Evolutionary conservation across 2,888 invertebrate genomes (phyloP), one percentile per base, ranked within the genome.

Genomic region (Adineta ricciae): DNA sequence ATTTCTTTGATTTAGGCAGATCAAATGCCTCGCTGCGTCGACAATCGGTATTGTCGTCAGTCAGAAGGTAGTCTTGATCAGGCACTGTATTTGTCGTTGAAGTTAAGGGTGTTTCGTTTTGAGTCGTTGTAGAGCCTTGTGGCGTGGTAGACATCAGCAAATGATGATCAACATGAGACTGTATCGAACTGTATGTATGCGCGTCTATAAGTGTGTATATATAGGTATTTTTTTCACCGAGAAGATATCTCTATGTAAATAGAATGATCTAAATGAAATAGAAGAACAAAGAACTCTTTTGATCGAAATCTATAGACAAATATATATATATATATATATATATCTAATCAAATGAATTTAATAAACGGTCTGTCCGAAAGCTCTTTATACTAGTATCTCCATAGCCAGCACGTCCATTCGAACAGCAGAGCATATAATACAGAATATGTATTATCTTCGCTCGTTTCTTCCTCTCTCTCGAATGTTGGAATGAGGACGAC

Each of bases 81-180:
- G 73, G 8, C 21, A 73, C 24, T 73, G 73, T 73, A 24, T 11
- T 41, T 32, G 73, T 36, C 2, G 14, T 73, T 41, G 73, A 24
- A 73, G 24, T 41, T 73, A 27, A 38, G 24, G 21, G 8, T 73
- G 27, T 38, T 73, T 73, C 38, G 64, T n/a, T n/a, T 64, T 64
- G 64, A 64, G 27, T 64, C 32, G 32, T 32, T 64, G 64, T 64
- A 64, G 64, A 64, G 64, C 64, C 64, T 64, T 64, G 8, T 64
- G 64, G 64, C 64, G 64, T 64, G 64, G 64, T 64, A 64, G 64
- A 64, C 64, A 64, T 64, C 64, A 64, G 64, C 64, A 64, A 64
- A 64, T 32, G 16, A 64, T 16, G 32, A 32, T 64, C 64, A 64
- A 64, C 64, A 64, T 64, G 14, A 27, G 64, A 64, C 32, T 64